Base-by-base conservation (phyloP, 2,113 vertebrate species). In the Archocentrus centrarchus region DNA sequence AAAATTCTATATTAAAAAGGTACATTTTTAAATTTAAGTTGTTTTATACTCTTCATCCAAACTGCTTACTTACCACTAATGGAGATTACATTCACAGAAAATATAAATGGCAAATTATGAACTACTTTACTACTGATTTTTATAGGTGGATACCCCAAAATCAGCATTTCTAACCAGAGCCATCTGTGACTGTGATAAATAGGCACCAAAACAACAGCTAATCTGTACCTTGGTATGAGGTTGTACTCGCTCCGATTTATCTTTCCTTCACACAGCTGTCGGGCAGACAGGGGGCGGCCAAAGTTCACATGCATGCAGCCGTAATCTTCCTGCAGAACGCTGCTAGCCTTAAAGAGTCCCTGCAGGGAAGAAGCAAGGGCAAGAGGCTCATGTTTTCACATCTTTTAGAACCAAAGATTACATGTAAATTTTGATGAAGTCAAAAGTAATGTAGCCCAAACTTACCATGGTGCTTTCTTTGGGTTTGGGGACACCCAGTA, bases 401-500 rank as follows among this genome's bases (percentile, higher is more conserved):
- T 77, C 35, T 77, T 59, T 59, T 5, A 73, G 47, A 11, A 35
- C 2, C 27, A 73, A 73, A 55, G 44, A 55, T 35, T 73, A 1
- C 0, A 53, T 55, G 66, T 17, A 44, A 32, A n/a, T 8, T 35
- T 2, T 50, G 10, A 11, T 57, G 14, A 70, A 10, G 57, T 9
- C 3, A 39, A 39, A 39, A 30, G 6, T 5, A 2, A 20, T 1
- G 39, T 22, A 11, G 8, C 15, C 15, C 1, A 44, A 20, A 93
- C 68, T 5, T 76, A 85, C 83, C 53, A 11, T 53, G 59, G 97
- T 99, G 73, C 97, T 97, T 88, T 99, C 98, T 94, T 96, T 97
- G 30, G 98, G 98, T 86, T 99, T 99, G 86, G 98, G 97, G 73
- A 98, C 93, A 35, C 98, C 98, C 70, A 99, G 95, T 61, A 99